These are phyloP conservation scores for Epiblema foenella DNA, from an alignment of 2,888 invertebrate genomes.

Conservation along the genomic window DNA sequence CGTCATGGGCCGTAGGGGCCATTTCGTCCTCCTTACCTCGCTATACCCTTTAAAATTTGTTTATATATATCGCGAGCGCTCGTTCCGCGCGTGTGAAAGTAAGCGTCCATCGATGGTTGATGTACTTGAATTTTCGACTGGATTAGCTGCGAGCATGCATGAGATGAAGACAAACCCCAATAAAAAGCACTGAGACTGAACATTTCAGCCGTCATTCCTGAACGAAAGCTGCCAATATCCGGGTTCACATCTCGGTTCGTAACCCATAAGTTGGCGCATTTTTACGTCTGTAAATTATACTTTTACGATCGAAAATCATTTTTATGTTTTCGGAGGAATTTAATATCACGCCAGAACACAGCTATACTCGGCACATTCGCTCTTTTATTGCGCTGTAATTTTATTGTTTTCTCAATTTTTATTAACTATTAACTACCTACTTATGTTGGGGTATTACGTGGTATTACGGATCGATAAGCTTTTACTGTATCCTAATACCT, in stretches of 20 bases:
- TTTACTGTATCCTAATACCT: slow-evolving; percentile 52
- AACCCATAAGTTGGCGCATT: slow-evolving; percentile 81
- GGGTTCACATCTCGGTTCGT: slow-evolving; percentile 61
- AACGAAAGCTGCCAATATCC: slow-evolving; percentile 39
- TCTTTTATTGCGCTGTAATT: slow-evolving; percentile 84
- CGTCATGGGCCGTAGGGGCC: too few species aligned
- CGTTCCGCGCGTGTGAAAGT: too few species aligned
- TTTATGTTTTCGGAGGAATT: slow-evolving; percentile 84
- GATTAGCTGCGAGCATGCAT: neutral
- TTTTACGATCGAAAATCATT: slow-evolving; percentile 86
- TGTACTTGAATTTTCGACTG: neutral
- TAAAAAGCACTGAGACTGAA: slow-evolving; percentile 9
- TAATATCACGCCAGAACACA: slow-evolving; percentile 76
- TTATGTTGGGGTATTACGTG: slow-evolving; percentile 66
- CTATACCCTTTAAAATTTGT: too few species aligned
- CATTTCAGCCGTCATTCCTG: slow-evolving; percentile 27
- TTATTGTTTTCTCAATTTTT: slow-evolving; percentile 85
- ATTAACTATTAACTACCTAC: slow-evolving; percentile 83
- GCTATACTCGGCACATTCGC: slow-evolving; percentile 81
- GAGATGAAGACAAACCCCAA: neutral
- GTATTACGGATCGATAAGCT: slow-evolving; percentile 67
- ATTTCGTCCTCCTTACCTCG: too few species aligned
- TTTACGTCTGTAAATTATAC: slow-evolving; percentile 85
- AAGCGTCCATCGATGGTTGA: too few species aligned
- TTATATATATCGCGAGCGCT: too few species aligned